These are phyloP conservation scores for Tauraco hartlaubi DNA, from an alignment of 2,797 vertebrate genomes.

Conservation along the genomic window DNA sequence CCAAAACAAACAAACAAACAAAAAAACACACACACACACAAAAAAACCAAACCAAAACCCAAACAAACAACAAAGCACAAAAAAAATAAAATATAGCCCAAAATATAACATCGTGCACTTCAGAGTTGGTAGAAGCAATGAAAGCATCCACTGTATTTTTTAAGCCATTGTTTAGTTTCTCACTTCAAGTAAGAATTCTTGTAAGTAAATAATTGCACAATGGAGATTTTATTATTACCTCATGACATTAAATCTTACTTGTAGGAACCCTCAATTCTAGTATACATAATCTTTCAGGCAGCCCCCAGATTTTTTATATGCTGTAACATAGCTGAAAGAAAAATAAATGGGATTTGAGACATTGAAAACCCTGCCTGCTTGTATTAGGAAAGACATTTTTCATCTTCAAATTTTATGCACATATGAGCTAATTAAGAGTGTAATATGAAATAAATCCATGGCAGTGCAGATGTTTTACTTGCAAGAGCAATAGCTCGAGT, in stretches of 20 bases:
- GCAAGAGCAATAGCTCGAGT: constrained; percentile 13
- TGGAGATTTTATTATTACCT: neutral
- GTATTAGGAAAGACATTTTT: constrained; percentile 22
- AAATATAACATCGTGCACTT: neutral
- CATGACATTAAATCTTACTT: neutral
- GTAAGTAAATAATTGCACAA: neutral
- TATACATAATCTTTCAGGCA: neutral
- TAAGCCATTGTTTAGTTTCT: neutral
- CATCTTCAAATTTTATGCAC: constrained; percentile 41
- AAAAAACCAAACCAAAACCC: no score
- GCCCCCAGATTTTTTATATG: neutral
- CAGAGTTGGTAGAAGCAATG: neutral
- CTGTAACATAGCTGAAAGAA: neutral
- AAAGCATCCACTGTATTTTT: neutral
- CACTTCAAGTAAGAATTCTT: neutral
- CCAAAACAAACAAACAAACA: no score
- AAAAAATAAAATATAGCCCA: neutral
- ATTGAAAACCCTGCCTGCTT: neutral
- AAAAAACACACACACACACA: no score
- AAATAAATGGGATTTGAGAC: constrained; percentile 6
- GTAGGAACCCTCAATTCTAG: neutral
- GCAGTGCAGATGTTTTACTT: constrained; percentile 1
- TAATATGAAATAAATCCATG: constrained; percentile 41
- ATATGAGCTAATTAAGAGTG: constrained; percentile 43
- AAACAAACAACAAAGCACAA: no score